phyloP scores from a whole-genome alignment of 2,797 vertebrate genomes.

The Discoglossus pictus region DNA sequence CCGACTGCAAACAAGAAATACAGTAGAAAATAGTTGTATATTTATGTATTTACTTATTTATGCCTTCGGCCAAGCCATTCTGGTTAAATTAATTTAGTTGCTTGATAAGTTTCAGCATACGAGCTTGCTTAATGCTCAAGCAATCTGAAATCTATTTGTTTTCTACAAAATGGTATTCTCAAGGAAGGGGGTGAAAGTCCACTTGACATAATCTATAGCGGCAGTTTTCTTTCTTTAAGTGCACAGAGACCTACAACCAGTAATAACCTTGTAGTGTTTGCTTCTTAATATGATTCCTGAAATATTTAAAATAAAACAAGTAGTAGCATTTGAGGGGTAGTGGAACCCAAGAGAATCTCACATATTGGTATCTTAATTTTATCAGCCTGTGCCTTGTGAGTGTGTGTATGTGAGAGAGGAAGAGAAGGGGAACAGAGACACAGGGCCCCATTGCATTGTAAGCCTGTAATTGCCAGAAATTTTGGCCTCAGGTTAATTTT shows the following conservation, averaged over 20 bases:
- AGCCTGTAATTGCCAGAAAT: too few relatives aligned
- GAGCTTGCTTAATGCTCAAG: not conserved
- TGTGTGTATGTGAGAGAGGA: constrained; percentile 2
- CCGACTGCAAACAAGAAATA: too few relatives aligned
- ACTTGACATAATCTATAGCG: not conserved
- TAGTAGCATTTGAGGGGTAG: constrained; percentile 9
- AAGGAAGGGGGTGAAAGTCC: too few relatives aligned
- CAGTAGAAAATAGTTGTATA: too few relatives aligned
- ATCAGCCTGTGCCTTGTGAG: constrained; percentile 30
- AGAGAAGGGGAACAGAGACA: constrained; percentile 27
- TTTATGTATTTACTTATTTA: too few relatives aligned
- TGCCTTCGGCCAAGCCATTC: too few relatives aligned
- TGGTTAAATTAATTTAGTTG: too few relatives aligned
- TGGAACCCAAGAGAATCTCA: constrained; percentile 23
- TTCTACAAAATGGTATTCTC: not conserved
- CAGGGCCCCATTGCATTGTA: too few relatives aligned
- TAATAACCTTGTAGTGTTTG: constrained; percentile 6
- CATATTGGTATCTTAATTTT: constrained; percentile 24
- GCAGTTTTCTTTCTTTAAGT: not conserved
- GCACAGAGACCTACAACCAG: constrained; percentile 2
- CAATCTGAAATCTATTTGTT: not conserved
- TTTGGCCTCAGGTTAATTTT: too few relatives aligned
- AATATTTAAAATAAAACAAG: constrained; percentile 37
- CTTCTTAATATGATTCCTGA: not conserved
- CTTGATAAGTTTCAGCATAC: not conserved